Percentiles rank a stretch among this genome's conserved stretches.
phyloP scores from a whole-genome alignment of 1,140 invertebrate species.

The Acyrthosiphon pisum region DNA sequence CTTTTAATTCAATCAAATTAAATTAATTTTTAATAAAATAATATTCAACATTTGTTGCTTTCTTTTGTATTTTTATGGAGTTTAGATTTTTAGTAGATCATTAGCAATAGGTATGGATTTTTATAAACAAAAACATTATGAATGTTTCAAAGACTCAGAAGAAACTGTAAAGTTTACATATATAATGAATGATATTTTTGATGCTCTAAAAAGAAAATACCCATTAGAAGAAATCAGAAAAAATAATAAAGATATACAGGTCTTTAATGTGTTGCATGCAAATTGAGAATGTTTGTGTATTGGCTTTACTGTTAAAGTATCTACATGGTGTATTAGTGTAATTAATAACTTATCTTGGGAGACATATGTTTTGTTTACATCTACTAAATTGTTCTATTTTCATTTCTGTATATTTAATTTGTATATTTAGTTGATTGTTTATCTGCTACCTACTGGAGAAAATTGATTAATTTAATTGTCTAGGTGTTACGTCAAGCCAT shows the following conservation, averaged over 20 bases:
- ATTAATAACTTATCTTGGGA: too few relatives aligned
- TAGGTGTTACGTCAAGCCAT: background rate
- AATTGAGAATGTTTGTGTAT: too few relatives aligned
- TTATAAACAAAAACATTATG: conserved; percentile 31
- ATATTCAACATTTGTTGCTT: background rate
- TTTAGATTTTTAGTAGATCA: conserved; percentile 15
- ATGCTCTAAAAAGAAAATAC: background rate
- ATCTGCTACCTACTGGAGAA: too few relatives aligned
- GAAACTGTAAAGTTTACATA: background rate
- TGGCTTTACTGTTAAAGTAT: too few relatives aligned
- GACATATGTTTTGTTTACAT: too few relatives aligned
- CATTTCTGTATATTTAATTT: too few relatives aligned
- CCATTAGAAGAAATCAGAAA: background rate
- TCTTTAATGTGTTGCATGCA: background rate
- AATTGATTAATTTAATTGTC: background rate
- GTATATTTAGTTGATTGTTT: too few relatives aligned
- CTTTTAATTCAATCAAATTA: background rate
- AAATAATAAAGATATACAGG: conserved; percentile 20
- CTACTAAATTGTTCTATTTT: too few relatives aligned
- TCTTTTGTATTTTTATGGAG: background rate
- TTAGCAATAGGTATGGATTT: background rate
- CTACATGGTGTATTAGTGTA: too few relatives aligned
- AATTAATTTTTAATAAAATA: background rate
- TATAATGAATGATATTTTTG: background rate
- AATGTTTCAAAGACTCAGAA: background rate